Evolutionary conservation across 2,888 invertebrate species (phyloP), one percentile per base, ranked within the genome.

Genomic region (Acanthopleura granulata): DNA sequence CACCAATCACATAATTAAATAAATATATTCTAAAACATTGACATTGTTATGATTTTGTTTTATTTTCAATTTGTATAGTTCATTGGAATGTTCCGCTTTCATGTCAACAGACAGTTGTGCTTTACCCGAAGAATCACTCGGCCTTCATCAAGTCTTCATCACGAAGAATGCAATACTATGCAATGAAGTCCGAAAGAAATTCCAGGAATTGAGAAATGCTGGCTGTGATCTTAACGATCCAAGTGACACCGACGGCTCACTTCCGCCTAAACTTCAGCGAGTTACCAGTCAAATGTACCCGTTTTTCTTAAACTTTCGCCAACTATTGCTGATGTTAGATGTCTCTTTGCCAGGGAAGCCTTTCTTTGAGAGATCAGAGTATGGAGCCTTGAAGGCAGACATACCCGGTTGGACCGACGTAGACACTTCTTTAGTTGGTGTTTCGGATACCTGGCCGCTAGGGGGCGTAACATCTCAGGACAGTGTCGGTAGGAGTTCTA

Each of bases 151-250:
- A 75, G 77, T 86, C 30, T 87, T 87, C 77, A 80, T 87, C 72
- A 87, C 87, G 0, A 86, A 87, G 79, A 88, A 87, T 76, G 80
- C 83, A 22, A 83, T 86, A 14, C 78, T 88, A 50, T 87, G 86
- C 75, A 83, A 76, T 61, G 87, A 87, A 74, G 85, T 88, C 15
- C 80, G 84, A 77, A 88, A 87, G 77, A 87, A 85, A 50, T 87
- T 88, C 73, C 73, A 78, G 9, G 86, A 85, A 74, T 78, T 88
- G 49, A 82, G 83, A 71, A 82, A 83, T 75, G 86, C 84, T 11
- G 79, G n/a, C n/a, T n/a, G 78, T 71, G 80, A 83, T 18, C 49
- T 81, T 0, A 79, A 73, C 81, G 80, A 9, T 40, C 40, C 9
- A 6, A 6, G 9, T 40, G 9, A 9, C 40, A 40, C 40, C 3